Evolutionary conservation across 37 sponge, comb jelly and placozoan genomes (phyloP), one percentile per base, ranked within the genome.

Genomic region (Halichondria panicea): DNA sequence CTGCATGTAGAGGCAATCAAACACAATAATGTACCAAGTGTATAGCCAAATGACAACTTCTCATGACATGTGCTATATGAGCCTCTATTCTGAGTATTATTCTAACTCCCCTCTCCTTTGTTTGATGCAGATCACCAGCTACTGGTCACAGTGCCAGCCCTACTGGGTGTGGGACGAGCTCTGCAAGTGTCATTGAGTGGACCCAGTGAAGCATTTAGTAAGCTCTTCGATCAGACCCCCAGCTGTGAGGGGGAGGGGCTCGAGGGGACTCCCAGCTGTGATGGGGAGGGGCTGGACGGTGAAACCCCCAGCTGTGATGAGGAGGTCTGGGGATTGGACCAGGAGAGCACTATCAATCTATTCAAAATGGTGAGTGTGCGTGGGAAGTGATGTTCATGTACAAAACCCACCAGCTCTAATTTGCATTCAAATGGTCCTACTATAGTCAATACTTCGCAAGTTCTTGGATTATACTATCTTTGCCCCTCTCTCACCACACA

Each of bases 141-240:
- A 45, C 30, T 45, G 4, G 74, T 37, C 46, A 38, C 52, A 55
- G 73, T 85, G 36, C 86, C 86, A 5, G 66, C 74, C 6, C 57
- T 85, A 28, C 54, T 78, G 18, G 86, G 86, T 0, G 36, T 71
- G 27, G n/a, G 53, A 11, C 43, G 73, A 37, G 78, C 86, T 32
- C 68, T 85, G 28, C 57, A 63, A 38, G 56, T 57, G 0, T 50
- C 72, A 32, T 24, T 58, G 18, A 21, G 0, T 2, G 21, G 50
- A 37, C 35, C 71, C 27, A 60, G 71, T 24, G 46, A 80, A 28
- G 80, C 71, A 44, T 70, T 80, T 25, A 39, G 62, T 48, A 7
- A 56, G 19, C 21, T 70, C 37, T 70, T 55, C 33, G 62, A 70
- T 9, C 25, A 44, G 32, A 35, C 2, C 37, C 6, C 25, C 64